Evolutionary conservation across 2,888 invertebrate genomes (phyloP).

Genomic region (Drosophila testacea): DNA sequence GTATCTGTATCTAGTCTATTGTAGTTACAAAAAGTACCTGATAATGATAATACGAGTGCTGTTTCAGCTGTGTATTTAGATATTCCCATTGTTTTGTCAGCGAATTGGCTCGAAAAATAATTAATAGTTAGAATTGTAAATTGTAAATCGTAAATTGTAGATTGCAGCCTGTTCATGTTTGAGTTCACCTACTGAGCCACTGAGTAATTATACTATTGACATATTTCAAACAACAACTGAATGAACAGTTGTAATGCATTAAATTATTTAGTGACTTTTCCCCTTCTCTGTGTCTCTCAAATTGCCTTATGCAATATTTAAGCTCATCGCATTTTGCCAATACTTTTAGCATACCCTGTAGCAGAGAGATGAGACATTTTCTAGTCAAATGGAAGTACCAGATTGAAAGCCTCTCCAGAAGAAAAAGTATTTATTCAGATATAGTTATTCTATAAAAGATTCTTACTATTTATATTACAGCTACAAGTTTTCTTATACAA

Average conservation of each 20-base stretch:
- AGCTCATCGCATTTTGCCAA: constrained; percentile 3
- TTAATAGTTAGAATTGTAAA: constrained; percentile 28
- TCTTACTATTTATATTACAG: too few species aligned
- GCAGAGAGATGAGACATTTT: background rate
- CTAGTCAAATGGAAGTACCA: background rate
- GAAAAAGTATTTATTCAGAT: background rate
- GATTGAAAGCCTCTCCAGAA: background rate
- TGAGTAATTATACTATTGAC: constrained; percentile 65
- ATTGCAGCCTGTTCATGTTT: constrained; percentile 31
- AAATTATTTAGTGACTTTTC: constrained; percentile 23
- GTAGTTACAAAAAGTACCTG: constrained; percentile 3
- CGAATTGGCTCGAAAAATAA: constrained; percentile 35
- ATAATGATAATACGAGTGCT: constrained; percentile 33
- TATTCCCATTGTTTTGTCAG: constrained; percentile 39
- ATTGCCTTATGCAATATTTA: constrained; percentile 16
- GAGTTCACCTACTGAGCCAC: constrained; percentile 20
- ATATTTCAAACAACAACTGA: constrained; percentile 59
- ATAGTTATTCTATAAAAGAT: too few species aligned
- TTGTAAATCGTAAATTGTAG: constrained; percentile 12
- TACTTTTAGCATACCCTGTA: constrained; percentile 21
- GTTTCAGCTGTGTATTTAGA: constrained; percentile 18
- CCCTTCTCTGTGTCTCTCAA: background rate
- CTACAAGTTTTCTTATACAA: too few species aligned
- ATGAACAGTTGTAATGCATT: constrained; percentile 47
- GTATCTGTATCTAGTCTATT: background rate